These are phyloP conservation scores for Frankliniella intonsa DNA, from an alignment of 2,888 invertebrate genomes.

Conservation along the genomic window DNA sequence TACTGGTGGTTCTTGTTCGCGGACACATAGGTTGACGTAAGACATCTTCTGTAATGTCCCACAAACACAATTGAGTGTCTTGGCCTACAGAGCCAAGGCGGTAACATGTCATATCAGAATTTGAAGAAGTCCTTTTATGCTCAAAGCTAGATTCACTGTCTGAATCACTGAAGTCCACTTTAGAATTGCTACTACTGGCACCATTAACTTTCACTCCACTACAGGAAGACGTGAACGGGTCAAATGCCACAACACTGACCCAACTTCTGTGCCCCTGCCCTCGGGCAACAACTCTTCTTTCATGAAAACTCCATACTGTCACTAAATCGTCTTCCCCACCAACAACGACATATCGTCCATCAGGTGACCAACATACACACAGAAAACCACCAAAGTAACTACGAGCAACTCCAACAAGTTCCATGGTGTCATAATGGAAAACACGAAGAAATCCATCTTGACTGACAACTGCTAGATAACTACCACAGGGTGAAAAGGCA, in stretches of 20 bases:
- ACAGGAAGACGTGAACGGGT: conserved; percentile 75
- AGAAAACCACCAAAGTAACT: conserved; percentile 98
- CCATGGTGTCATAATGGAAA: conserved; percentile 97
- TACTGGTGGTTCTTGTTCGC: conserved; percentile 45
- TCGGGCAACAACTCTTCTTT: conserved; percentile 90
- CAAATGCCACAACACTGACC: conserved; percentile 96
- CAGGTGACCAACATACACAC: conserved; percentile 98
- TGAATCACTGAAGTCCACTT: conserved; percentile 42
- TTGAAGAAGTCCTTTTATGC: conserved; percentile 41
- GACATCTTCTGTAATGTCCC: conserved; percentile 97
- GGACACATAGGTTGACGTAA: conserved; percentile 65
- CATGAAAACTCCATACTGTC: conserved; percentile 92
- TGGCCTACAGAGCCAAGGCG: conserved; percentile 93
- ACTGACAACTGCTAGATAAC: conserved; percentile 88
- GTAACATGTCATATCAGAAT: conserved; percentile 60
- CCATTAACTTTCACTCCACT: conserved; percentile 50
- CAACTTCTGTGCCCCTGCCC: conserved; percentile 97
- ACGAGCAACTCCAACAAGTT: conserved; percentile 84
- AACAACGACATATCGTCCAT: conserved; percentile 89
- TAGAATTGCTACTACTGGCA: conserved; percentile 48
- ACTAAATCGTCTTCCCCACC: conserved; percentile 99
- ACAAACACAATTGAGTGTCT: conserved; percentile 95
- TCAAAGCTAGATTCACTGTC: conserved; percentile 41
- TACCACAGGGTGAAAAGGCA: conserved; percentile 91
- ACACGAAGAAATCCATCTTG: conserved; percentile 93